phyloP scores from a whole-genome alignment of 2,888 invertebrate genomes.

The Lottia gigantea region DNA sequence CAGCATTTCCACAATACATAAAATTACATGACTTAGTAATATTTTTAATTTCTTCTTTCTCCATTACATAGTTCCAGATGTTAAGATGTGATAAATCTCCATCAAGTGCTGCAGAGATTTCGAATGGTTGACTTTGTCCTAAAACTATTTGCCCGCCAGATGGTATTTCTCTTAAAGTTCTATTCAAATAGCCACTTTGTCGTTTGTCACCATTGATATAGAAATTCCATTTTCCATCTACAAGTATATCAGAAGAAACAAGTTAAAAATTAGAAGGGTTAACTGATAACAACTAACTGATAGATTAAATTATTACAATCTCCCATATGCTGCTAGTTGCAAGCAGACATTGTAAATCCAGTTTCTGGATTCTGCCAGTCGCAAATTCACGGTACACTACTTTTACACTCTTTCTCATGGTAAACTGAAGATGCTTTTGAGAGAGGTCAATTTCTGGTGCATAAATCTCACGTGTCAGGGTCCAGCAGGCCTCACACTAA shows the following conservation, averaged over 20 bases:
- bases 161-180: constrained; percentile 48
- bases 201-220: constrained; percentile 41
- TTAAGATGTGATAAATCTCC: constrained; percentile 66
- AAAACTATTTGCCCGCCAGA: constrained; percentile 63
- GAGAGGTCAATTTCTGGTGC: too few relatives aligned
- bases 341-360: too few relatives aligned
- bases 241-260: constrained; percentile 13
- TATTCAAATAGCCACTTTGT: constrained; percentile 39
- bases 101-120: constrained; percentile 51
- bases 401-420: too few relatives aligned
- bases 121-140: constrained; percentile 58
- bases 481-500: not conserved
- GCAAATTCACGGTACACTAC: too few relatives aligned
- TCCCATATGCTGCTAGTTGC: too few relatives aligned
- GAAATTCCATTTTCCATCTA: constrained; percentile 47
- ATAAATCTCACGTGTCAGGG: too few relatives aligned
- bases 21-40: constrained; percentile 58
- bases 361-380: too few relatives aligned
- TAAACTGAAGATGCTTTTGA: too few relatives aligned
- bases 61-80: constrained; percentile 63
- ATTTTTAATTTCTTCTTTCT: constrained; percentile 35
- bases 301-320: too few relatives aligned
- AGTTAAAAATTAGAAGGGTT: too few relatives aligned
- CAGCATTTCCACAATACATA: constrained; percentile 65
- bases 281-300: too few relatives aligned